Evolutionary conservation across 1,140 invertebrate species (phyloP).

Genomic region (roundworm (Caenorhabditis elegans)): WBcel235 BX284605.5:12867001-12867500

Average conservation of each 20-base stretch:
- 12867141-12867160: background rate
- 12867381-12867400: too few species aligned
- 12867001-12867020: constrained; percentile 41
- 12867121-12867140: constrained; percentile 25
- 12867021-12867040: constrained; percentile 24
- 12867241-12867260: constrained; percentile 19
- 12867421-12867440: too few species aligned
- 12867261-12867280: background rate
- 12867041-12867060: background rate
- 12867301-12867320: constrained; percentile 12
- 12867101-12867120: background rate
- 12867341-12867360: background rate
- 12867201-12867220: too few species aligned
- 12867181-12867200: constrained; percentile 34
- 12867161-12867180: constrained; percentile 21
- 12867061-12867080: background rate
- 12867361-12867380: background rate
- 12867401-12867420: too few species aligned
- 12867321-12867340: constrained; percentile 11
- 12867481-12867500: too few species aligned
- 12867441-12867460: too few species aligned
- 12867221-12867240: too few species aligned
- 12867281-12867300: background rate
- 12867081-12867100: too few species aligned
- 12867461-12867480: too few species aligned